Percentiles rank a stretch among this genome's conserved stretches.
Conservation (phyloP, 2,888 invertebrate genomes). For the Eubasilissa splendida region DNA sequence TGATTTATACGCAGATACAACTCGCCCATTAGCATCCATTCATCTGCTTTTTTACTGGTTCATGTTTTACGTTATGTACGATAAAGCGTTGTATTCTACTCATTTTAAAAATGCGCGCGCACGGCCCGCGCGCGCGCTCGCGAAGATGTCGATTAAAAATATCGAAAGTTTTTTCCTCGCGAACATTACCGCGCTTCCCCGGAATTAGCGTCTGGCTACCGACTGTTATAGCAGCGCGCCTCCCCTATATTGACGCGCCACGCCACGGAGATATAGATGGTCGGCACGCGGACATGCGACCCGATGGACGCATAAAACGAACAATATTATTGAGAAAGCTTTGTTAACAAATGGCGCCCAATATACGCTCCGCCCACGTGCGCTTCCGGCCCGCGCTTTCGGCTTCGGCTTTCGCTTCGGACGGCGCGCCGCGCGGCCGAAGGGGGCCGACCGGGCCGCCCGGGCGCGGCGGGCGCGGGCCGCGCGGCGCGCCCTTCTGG, state of each 20-base stretch:
- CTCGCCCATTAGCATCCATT: no score
- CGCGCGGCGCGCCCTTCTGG: not conserved
- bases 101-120: no score
- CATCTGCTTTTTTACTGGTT: no score
- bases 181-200: not conserved
- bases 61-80: no score
- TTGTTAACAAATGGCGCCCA: conserved; percentile 4
- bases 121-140: not conserved
- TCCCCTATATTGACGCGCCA: no score
- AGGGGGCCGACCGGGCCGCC: not conserved
- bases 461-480: not conserved
- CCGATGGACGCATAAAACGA: not conserved
- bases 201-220: not conserved
- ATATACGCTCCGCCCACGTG: conserved; percentile 32
- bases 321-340: conserved; percentile 7
- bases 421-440: not conserved
- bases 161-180: not conserved
- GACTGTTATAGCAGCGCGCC: no score
- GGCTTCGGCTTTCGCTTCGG: not conserved
- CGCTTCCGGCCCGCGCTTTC: conserved; percentile 33
- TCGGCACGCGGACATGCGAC: no score
- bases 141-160: not conserved
- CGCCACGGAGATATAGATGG: no score
- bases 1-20: no score
- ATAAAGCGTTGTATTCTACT: no score